Conservation (phyloP, 1,140 invertebrate species). For the Scylla paramamosain region DNA sequence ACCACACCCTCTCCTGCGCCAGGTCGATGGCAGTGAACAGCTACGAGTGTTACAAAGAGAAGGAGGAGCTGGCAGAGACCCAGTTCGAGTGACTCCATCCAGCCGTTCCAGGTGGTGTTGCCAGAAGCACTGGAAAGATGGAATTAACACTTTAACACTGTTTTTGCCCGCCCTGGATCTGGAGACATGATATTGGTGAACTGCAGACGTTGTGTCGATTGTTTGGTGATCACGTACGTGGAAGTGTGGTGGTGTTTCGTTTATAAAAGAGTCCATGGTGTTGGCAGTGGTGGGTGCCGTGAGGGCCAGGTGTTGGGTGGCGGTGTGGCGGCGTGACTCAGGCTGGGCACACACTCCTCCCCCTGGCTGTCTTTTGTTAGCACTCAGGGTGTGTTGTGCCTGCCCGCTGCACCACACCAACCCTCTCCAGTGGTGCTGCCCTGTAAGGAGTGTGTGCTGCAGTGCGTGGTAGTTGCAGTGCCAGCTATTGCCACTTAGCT, state of each 20-base stretch:
- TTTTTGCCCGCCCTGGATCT: neutral
- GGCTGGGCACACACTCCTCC: slow-evolving; percentile 24
- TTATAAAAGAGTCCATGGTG: neutral
- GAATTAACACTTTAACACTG: neutral
- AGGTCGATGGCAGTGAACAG: neutral
- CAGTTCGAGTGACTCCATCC: slow-evolving; percentile 64
- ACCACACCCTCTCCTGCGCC: neutral
- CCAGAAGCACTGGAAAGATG: slow-evolving; percentile 63
- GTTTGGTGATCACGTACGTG: neutral
- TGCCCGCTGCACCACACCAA: neutral
- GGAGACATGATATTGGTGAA: neutral
- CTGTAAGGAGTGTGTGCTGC: neutral
- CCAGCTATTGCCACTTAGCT: neutral
- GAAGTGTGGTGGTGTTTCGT: neutral
- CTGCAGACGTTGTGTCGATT: neutral
- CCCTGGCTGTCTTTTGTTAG: neutral
- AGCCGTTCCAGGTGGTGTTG: slow-evolving; percentile 70
- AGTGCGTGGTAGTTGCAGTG: neutral
- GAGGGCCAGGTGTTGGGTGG: slow-evolving; percentile 55
- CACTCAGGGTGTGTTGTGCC: neutral
- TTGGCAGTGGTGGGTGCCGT: slow-evolving; percentile 34
- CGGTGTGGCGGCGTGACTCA: slow-evolving; percentile 45
- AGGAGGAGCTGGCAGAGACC: neutral
- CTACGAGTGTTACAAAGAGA: neutral
- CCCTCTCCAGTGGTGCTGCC: neutral